Percentiles rank a stretch among this genome's conserved stretches.
phyloP scores from a whole-genome alignment of 2,797 vertebrate genomes.

The Halcyon chelicuti region DNA sequence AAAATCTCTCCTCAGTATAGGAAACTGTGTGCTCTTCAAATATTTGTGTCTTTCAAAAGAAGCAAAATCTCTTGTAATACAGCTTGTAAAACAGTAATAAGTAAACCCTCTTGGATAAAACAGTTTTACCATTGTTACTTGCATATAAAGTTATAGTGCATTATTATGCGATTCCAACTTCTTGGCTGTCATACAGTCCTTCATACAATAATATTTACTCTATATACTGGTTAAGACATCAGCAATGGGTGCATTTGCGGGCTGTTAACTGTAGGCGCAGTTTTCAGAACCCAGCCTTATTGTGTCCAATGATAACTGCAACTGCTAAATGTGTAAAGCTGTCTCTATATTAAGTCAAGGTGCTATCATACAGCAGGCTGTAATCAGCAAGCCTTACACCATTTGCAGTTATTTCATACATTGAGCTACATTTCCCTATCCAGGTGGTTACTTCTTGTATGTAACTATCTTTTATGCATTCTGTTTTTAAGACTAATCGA shows the following conservation, averaged over 20 bases:
- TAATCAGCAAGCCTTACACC: not conserved
- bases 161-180: not conserved
- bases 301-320: not conserved
- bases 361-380: not conserved
- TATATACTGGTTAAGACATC: not conserved
- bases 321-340: not conserved
- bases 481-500: not conserved
- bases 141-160: not conserved
- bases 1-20: not conserved
- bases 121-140: not conserved
- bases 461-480: not conserved
- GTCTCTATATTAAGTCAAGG: fast-evolving
- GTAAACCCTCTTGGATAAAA: not conserved
- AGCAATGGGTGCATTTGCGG: not conserved
- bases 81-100: not conserved
- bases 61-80: not conserved
- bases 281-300: not conserved
- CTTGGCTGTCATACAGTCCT: not conserved
- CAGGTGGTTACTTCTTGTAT: not conserved
- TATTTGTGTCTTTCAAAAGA: not conserved
- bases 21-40: not conserved
- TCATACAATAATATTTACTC: not conserved
- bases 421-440: not conserved
- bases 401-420: not conserved
- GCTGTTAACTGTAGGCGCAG: not conserved